Percentiles rank a stretch among this genome's conserved stretches.
Evolutionary conservation across 2,113 vertebrate genomes (phyloP).

Genomic region (Varanus komodoensis): DNA sequence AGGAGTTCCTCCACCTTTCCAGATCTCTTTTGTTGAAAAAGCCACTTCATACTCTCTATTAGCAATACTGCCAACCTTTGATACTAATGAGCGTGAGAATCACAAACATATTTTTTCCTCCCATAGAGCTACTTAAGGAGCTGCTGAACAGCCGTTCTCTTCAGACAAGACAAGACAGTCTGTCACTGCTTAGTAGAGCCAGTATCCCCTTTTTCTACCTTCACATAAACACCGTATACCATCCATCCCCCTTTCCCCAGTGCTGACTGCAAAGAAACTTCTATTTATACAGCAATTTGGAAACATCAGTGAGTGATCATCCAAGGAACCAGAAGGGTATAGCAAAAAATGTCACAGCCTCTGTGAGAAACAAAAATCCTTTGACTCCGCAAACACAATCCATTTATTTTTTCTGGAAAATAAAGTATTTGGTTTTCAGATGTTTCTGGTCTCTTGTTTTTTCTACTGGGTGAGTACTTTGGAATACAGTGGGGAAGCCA

Average conservation of each 20-base stretch:
- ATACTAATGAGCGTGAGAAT: background rate
- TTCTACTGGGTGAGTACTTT: background rate
- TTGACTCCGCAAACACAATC: background rate
- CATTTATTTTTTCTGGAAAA: background rate
- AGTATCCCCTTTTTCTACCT: background rate
- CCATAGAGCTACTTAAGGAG: background rate
- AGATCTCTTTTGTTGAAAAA: background rate
- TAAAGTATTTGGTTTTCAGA: conserved; percentile 30
- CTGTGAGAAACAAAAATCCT: background rate
- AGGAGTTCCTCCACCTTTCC: background rate
- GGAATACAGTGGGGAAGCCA: background rate
- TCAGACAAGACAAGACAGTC: background rate
- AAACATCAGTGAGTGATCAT: background rate
- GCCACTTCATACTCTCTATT: background rate
- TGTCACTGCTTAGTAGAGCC: background rate
- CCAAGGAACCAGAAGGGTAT: conserved; percentile 2
- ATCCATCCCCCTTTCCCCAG: background rate
- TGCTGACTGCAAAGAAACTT: background rate
- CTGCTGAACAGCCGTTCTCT: background rate
- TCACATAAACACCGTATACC: background rate
- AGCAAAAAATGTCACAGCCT: background rate
- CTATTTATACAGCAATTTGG: background rate
- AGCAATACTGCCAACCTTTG: background rate
- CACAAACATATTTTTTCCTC: background rate
- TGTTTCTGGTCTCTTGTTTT: background rate